A percentile compares a stretch with the other conserved stretches of the same genome.
These are phyloP conservation scores for Gonioctena quinquepunctata DNA, from an alignment of 1,140 invertebrate species.

Conservation along the genomic window DNA sequence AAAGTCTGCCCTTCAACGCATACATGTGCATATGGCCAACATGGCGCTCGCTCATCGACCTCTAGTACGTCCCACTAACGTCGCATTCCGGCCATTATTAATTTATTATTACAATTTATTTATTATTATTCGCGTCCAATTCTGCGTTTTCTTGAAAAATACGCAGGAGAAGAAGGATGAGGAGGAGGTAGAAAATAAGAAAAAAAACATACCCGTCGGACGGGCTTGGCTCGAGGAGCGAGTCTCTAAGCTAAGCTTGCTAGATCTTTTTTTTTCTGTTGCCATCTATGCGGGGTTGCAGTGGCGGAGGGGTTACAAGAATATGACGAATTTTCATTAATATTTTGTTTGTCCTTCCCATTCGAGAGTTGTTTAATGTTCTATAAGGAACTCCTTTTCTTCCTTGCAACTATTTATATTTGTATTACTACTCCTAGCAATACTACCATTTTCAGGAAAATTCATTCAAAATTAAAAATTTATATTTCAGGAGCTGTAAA, in stretches of 20 bases:
- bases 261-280: neutral
- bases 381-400: too few species aligned
- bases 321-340: too few species aligned
- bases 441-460: too few species aligned
- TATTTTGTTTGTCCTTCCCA: too few species aligned
- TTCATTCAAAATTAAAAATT: too few species aligned
- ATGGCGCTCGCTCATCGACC: slow-evolving; percentile 9
- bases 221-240: slow-evolving; percentile 2
- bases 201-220: neutral
- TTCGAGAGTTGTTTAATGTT: too few species aligned
- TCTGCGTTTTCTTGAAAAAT: neutral
- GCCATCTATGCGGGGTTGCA: neutral
- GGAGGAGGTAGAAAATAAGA: neutral
- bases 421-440: too few species aligned
- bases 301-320: neutral
- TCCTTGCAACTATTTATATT: too few species aligned
- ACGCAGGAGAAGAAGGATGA: neutral
- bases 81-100: slow-evolving; percentile 6
- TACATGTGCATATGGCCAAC: neutral
- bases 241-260: neutral
- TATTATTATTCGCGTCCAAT: neutral
- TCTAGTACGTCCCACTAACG: neutral
- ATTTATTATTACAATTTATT: slow-evolving; percentile 16
- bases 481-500: too few species aligned
- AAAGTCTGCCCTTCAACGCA: too few species aligned